phyloP scores from a whole-genome alignment of 1,140 invertebrate species.

The Drosophila mayri region DNA sequence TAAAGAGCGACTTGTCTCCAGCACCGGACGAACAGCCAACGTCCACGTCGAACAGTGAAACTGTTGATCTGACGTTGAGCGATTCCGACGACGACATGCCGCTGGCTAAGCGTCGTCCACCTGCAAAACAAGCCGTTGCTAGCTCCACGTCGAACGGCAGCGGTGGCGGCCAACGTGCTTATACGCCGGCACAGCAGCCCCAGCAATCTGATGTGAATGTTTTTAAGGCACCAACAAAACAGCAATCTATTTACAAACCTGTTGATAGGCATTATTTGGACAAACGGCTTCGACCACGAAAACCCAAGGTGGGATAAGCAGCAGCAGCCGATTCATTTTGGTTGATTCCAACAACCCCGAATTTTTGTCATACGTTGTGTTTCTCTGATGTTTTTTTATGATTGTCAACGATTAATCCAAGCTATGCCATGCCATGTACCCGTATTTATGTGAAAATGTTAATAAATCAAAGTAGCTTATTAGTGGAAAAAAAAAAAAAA shows the following conservation, averaged over 20 bases:
- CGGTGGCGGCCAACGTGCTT: conserved; percentile 67
- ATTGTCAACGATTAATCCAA: conserved; percentile 11
- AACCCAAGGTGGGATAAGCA: conserved; percentile 27
- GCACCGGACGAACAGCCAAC: conserved; percentile 78
- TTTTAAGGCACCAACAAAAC: conserved; percentile 14
- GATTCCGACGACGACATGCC: conserved; percentile 85
- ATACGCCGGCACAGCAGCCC: conserved; percentile 63
- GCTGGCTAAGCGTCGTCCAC: conserved; percentile 80
- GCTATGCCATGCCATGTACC: conserved; percentile 4
- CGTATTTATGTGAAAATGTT: conserved; percentile 23
- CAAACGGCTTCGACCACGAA: conserved; percentile 17
- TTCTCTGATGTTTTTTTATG: conserved; percentile 15
- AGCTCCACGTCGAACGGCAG: conserved; percentile 79
- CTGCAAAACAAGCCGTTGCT: conserved; percentile 63
- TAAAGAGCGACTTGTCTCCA: conserved; percentile 62
- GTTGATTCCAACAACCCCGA: conserved; percentile 11
- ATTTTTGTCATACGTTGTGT: neutral
- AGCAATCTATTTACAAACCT: conserved; percentile 6
- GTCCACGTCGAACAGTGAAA: conserved; percentile 83
- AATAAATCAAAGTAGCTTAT: conserved; percentile 27
- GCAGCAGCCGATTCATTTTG: neutral
- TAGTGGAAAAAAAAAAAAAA: no score
- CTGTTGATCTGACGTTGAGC: conserved; percentile 84
- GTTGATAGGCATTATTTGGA: conserved; percentile 4
- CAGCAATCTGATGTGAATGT: conserved; percentile 66